phyloP scores from a whole-genome alignment of 2,888 invertebrate species.

The Tryphoninae sp. region DNA sequence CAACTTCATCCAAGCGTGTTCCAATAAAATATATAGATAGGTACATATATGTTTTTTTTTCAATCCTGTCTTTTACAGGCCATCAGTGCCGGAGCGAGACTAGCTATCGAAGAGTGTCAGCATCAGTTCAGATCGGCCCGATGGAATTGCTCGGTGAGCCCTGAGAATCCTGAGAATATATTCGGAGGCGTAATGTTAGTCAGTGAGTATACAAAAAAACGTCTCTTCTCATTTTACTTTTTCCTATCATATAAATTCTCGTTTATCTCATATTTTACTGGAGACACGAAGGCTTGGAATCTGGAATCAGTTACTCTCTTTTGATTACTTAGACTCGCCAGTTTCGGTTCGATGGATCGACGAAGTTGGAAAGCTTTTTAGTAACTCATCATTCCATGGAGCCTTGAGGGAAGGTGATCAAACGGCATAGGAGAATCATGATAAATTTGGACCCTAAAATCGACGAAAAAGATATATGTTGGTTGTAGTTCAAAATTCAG shows the following conservation, averaged over 20 bases:
- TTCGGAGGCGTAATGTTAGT: constrained; percentile 93
- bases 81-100: constrained; percentile 89
- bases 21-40: constrained; percentile 7
- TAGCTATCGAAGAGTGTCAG: constrained; percentile 95
- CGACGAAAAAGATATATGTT: too few relatives aligned
- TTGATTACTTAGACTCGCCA: too few relatives aligned
- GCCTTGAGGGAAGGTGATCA: too few relatives aligned
- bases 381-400: too few relatives aligned
- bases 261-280: too few relatives aligned
- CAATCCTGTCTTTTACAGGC: constrained; percentile 84
- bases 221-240: constrained; percentile 8
- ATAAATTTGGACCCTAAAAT: too few relatives aligned
- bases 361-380: too few relatives aligned
- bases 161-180: constrained; percentile 87
- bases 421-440: too few relatives aligned
- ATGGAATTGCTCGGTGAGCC: constrained; percentile 94
- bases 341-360: too few relatives aligned
- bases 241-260: not conserved
- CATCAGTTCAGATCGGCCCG: constrained; percentile 92
- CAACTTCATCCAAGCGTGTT: constrained; percentile 41
- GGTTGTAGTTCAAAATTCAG: too few relatives aligned
- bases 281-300: too few relatives aligned
- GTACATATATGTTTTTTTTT: not conserved
- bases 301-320: too few relatives aligned
- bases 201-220: constrained; percentile 85